phyloP scores from a whole-genome alignment of 2,888 invertebrate genomes.

The Mythimna loreyi region DNA sequence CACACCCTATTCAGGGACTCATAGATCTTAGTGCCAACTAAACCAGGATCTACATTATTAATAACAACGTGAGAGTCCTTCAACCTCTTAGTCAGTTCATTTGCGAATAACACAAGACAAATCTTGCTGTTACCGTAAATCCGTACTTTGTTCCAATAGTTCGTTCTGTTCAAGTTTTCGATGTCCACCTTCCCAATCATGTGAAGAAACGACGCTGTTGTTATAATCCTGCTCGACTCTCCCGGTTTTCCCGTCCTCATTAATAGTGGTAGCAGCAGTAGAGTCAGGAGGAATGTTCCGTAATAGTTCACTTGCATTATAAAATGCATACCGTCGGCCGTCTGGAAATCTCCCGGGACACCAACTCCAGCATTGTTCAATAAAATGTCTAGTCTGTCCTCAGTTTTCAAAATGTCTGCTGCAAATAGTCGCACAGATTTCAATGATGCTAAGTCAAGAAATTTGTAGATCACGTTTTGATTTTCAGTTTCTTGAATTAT shows the following conservation, averaged over 20 bases:
- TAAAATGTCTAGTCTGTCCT: conserved; percentile 94
- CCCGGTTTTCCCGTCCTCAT: conserved; percentile 77
- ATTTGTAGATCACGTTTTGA: conserved; percentile 92
- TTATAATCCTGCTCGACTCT: conserved; percentile 72
- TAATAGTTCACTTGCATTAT: conserved; percentile 98
- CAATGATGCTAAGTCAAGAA: conserved; percentile 93
- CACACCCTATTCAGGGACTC: conserved; percentile 81
- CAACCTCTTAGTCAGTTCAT: conserved; percentile 93
- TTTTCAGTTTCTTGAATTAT: conserved; percentile 92
- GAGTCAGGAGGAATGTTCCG: conserved; percentile 94
- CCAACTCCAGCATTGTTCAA: conserved; percentile 97
- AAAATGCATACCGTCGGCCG: conserved; percentile 95
- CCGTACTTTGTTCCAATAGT: conserved; percentile 39
- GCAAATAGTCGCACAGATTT: conserved; percentile 95
- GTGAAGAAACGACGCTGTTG: conserved; percentile 89
- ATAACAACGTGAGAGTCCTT: conserved; percentile 92
- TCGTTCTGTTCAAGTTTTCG: conserved; percentile 61
- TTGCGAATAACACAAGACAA: conserved; percentile 92
- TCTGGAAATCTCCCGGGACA: conserved; percentile 78
- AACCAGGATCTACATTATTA: conserved; percentile 95
- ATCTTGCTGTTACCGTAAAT: conserved; percentile 85
- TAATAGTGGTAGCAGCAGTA: conserved; percentile 70
- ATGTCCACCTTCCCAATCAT: conserved; percentile 34
- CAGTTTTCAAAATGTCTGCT: conserved; percentile 92
- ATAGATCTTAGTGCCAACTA: conserved; percentile 94